phyloP scores from a whole-genome alignment of 2,888 invertebrate species.

The Eupithecia pulchellata region DNA sequence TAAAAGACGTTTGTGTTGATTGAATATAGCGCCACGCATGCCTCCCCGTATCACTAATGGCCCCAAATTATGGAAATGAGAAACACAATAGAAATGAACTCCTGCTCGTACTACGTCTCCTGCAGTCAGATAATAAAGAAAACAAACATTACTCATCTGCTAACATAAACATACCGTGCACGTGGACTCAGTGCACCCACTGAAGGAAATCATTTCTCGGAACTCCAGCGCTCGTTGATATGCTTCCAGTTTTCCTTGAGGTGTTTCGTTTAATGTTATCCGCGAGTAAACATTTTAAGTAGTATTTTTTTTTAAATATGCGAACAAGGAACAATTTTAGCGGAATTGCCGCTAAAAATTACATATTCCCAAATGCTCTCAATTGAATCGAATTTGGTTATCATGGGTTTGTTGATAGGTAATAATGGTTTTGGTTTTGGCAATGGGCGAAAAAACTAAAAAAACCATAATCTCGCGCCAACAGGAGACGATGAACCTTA shows the following conservation, averaged over 20 bases:
- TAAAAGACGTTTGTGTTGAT: not conserved
- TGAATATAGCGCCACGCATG: not conserved
- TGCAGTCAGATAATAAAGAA: not conserved
- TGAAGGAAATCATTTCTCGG: not conserved
- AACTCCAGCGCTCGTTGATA: not conserved
- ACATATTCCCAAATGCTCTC: too few species aligned
- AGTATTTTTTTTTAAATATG: too few species aligned
- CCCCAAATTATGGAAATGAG: not conserved
- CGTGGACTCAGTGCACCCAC: not conserved
- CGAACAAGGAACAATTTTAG: too few species aligned
- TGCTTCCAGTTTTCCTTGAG: not conserved
- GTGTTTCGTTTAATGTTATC: too few species aligned
- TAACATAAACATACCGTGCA: not conserved
- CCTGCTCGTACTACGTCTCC: not conserved
- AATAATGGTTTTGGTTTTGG: too few species aligned
- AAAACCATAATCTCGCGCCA: too few species aligned
- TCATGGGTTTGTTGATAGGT: too few species aligned
- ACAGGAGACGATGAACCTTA: too few species aligned
- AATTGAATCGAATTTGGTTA: too few species aligned
- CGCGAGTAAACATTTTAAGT: too few species aligned
- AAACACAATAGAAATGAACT: not conserved
- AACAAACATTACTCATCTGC: conserved; percentile 1
- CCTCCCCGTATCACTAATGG: not conserved
- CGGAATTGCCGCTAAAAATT: too few species aligned
- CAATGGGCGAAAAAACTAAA: too few species aligned